Evolutionary conservation across 2,797 vertebrate genomes (phyloP).

Genomic region (Nannoperca australis): DNA sequence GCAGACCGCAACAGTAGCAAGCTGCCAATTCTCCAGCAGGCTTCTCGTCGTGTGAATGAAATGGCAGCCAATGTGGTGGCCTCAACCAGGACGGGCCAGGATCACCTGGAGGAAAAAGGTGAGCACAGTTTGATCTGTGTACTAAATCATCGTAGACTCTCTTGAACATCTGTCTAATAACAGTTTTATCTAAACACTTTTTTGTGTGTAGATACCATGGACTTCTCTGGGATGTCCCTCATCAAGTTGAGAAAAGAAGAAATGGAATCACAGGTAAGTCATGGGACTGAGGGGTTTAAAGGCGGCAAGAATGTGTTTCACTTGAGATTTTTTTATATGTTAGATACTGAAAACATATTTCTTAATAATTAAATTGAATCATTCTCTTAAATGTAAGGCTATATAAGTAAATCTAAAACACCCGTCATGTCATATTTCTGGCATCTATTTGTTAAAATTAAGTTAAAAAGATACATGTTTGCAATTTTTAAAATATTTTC

Average conservation of each 20-base stretch:
- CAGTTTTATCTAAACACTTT: constrained; percentile 2
- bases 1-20: constrained; percentile 90
- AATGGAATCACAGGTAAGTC: constrained; percentile 94
- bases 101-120: constrained; percentile 94
- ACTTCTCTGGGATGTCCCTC: constrained; percentile 96
- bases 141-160: not conserved
- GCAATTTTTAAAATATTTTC: not conserved
- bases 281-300: not conserved
- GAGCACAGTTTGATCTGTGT: constrained; percentile 12
- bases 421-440: not conserved
- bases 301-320: not conserved
- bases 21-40: constrained; percentile 91
- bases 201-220: constrained; percentile 91
- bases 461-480: not conserved
- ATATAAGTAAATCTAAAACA: not conserved
- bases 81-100: constrained; percentile 94
- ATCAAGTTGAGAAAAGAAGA: constrained; percentile 97
- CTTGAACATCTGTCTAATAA: not conserved
- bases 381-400: not conserved
- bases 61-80: constrained; percentile 94
- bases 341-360: not conserved
- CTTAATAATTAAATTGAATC: not conserved
- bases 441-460: not conserved
- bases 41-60: constrained; percentile 93
- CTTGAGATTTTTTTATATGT: not conserved